These are phyloP conservation scores for Cerastoderma edule DNA, from an alignment of 2,888 invertebrate species.

Conservation along the genomic window DNA sequence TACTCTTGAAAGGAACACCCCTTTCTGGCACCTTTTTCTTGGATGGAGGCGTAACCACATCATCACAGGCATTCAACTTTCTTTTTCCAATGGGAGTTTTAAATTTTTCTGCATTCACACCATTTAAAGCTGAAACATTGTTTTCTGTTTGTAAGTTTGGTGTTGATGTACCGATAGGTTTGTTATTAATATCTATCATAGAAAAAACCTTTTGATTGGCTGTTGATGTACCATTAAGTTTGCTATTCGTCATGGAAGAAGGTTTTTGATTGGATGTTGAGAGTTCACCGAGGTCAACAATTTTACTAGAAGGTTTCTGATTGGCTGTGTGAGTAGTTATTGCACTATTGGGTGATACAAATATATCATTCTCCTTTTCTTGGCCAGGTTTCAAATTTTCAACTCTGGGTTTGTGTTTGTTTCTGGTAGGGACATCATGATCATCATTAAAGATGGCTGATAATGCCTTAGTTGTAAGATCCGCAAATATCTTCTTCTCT, in stretches of 20 bases:
- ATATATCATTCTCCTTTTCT: neutral
- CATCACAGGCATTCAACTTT: slow-evolving; percentile 37
- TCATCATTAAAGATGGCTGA: slow-evolving; percentile 50
- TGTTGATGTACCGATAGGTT: neutral
- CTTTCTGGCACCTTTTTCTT: slow-evolving; percentile 25
- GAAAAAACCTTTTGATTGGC: neutral
- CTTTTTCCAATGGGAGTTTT: slow-evolving; percentile 41
- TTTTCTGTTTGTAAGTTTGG: neutral
- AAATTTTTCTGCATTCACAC: slow-evolving; percentile 16
- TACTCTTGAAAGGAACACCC: slow-evolving; percentile 17
- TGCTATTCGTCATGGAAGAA: neutral
- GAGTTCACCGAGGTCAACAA: neutral
- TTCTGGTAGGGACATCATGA: neutral
- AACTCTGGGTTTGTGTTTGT: slow-evolving; percentile 8
- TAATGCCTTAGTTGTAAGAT: slow-evolving; percentile 51
- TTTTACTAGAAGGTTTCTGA: neutral
- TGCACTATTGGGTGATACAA: neutral
- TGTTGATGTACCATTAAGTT: neutral
- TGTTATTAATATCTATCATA: neutral
- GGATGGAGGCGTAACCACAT: slow-evolving; percentile 36
- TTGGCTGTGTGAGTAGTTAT: neutral
- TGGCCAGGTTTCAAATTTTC: slow-evolving; percentile 15
- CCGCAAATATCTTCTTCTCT: slow-evolving; percentile 70
- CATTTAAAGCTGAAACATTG: neutral
- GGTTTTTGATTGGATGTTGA: neutral